Percentiles rank a stretch among this genome's conserved stretches.
These are phyloP conservation scores for Perca flavescens DNA, from an alignment of 2,113 vertebrate species.

Conservation along the genomic window DNA sequence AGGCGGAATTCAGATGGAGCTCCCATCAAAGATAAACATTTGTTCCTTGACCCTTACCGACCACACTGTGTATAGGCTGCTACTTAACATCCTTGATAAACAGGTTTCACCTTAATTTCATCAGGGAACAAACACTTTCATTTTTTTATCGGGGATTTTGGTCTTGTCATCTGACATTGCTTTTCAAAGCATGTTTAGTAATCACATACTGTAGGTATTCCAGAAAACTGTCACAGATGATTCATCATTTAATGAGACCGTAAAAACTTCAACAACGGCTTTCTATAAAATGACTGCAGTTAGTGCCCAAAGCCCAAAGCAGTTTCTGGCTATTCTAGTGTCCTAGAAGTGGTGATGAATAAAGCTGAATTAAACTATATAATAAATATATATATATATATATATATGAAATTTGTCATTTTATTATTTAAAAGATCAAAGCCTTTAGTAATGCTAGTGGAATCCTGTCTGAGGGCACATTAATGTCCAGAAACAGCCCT, in stretches of 20 bases:
- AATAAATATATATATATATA: too few species aligned
- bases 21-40: constrained; percentile 61
- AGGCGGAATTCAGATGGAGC: constrained; percentile 49
- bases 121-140: background rate
- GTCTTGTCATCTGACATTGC: constrained; percentile 19
- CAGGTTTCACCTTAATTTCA: constrained; percentile 4
- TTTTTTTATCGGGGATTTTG: background rate
- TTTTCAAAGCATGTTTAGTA: constrained; percentile 24
- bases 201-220: background rate
- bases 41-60: constrained; percentile 55
- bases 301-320: background rate
- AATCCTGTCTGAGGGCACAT: background rate
- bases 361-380: background rate
- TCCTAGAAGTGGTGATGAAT: background rate
- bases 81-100: constrained; percentile 19
- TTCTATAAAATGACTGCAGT: background rate
- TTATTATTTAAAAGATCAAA: constrained; percentile 16
- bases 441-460: background rate
- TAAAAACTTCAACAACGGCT: background rate
- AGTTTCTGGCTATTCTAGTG: background rate
- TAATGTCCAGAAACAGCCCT: background rate
- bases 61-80: constrained; percentile 33
- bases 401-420: too few species aligned
- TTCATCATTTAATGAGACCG: constrained; percentile 1
- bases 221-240: background rate